phyloP scores from a whole-genome alignment of 2,113 vertebrate genomes.

The Prionailurus viverrinus region DNA sequence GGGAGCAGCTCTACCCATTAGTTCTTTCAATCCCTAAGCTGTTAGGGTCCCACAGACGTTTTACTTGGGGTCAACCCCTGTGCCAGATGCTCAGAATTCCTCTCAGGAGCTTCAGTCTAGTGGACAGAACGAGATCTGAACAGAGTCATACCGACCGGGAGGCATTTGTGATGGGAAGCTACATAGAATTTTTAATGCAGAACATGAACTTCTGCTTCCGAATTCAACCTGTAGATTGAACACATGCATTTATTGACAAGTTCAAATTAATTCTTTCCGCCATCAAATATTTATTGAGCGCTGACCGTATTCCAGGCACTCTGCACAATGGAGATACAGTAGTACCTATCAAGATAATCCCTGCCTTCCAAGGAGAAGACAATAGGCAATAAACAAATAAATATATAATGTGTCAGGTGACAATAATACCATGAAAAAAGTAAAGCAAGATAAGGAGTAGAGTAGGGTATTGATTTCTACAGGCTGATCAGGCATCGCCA shows the following conservation, averaged over 20 bases:
- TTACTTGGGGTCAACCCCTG: background rate
- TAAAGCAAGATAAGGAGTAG: background rate
- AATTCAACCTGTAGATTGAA: background rate
- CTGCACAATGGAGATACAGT: background rate
- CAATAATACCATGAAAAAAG: background rate
- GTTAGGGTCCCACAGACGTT: background rate
- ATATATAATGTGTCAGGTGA: background rate
- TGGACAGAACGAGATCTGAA: background rate
- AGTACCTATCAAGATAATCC: background rate
- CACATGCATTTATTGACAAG: background rate
- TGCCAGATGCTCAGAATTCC: background rate
- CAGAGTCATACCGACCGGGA: background rate
- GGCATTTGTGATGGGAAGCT: background rate
- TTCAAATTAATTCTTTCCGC: conserved; percentile 40
- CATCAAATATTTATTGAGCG: conserved; percentile 64
- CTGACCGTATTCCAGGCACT: conserved; percentile 22
- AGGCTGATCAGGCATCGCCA: background rate
- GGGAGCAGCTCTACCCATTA: background rate
- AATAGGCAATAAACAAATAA: background rate
- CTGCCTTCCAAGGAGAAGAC: background rate
- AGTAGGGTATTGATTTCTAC: background rate
- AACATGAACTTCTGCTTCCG: conserved; percentile 35
- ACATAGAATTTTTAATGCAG: background rate
- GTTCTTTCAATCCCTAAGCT: background rate
- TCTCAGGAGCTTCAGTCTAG: background rate